phyloP scores from a whole-genome alignment of 1,140 invertebrate species.

The Cotesia chilonis region DNA sequence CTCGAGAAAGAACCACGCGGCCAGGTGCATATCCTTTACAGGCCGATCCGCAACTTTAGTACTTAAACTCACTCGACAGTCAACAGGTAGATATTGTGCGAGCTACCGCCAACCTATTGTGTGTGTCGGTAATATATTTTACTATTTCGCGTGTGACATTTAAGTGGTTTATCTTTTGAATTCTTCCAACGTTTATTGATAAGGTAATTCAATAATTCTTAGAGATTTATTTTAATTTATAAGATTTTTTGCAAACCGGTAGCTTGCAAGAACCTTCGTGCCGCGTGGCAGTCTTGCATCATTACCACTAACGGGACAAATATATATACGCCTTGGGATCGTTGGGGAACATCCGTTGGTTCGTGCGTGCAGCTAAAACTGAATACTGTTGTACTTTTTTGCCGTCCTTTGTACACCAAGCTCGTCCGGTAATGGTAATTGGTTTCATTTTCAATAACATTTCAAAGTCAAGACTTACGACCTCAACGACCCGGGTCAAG shows the following conservation, averaged over 20 bases:
- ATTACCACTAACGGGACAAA: slow-evolving; percentile 25
- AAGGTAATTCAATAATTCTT: too few species aligned
- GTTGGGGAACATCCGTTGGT: not conserved
- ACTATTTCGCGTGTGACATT: too few species aligned
- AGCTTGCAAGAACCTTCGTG: slow-evolving; percentile 1
- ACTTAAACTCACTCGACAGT: not conserved
- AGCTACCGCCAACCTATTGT: not conserved
- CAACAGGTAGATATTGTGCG: not conserved
- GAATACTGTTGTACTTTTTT: not conserved
- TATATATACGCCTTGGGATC: slow-evolving; percentile 2
- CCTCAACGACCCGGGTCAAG: not conserved
- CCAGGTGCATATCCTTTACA: slow-evolving; percentile 47
- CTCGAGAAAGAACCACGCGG: slow-evolving; percentile 60
- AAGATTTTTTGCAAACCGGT: not conserved
- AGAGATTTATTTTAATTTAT: too few species aligned
- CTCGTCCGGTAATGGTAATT: slow-evolving; percentile 8
- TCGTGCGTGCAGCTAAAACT: slow-evolving; percentile 14
- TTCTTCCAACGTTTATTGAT: too few species aligned
- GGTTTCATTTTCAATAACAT: slow-evolving; percentile 30
- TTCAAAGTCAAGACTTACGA: not conserved
- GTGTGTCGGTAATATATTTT: not conserved
- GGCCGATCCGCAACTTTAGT: slow-evolving; percentile 22
- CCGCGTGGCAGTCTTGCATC: slow-evolving; percentile 24
- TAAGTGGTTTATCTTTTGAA: too few species aligned
- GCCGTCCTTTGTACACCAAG: too few species aligned